Percentiles rank a stretch among this genome's conserved stretches.
Conservation (phyloP, 2,113 vertebrate species). For the Corythornis vintsioides region DNA sequence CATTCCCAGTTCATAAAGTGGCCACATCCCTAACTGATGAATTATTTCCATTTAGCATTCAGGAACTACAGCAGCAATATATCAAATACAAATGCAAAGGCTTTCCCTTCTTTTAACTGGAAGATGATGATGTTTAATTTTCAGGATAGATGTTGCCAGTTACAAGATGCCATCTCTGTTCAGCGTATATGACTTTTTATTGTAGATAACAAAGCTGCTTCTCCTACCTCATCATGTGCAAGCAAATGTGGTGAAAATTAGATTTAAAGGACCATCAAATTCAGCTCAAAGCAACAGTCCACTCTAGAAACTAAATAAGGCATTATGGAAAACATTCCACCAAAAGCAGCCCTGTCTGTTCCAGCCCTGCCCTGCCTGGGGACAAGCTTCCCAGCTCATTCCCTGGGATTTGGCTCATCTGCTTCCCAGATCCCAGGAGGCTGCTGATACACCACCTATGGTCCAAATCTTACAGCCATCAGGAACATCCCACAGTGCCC, state of each 20-base stretch:
- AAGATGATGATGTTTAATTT: not conserved
- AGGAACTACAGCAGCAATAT: not conserved
- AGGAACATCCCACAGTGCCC: not conserved
- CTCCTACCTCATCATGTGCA: not conserved
- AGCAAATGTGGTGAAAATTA: conserved; percentile 6
- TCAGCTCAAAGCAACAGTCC: not conserved
- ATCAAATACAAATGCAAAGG: not conserved
- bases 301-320: not conserved
- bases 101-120: not conserved
- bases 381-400: not conserved
- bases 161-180: not conserved
- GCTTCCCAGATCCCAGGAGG: not conserved
- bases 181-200: not conserved
- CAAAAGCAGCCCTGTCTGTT: not conserved
- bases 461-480: not conserved
- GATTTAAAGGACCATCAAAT: not conserved
- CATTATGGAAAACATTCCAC: not conserved
- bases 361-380: not conserved
- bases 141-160: not conserved
- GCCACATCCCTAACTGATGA: not conserved
- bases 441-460: not conserved
- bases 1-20: not conserved
- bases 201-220: not conserved
- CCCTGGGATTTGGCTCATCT: not conserved
- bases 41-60: not conserved